These are phyloP conservation scores for Drosophila persimilis DNA, from an alignment of 1,140 invertebrate species.

Conservation along the genomic window DNA sequence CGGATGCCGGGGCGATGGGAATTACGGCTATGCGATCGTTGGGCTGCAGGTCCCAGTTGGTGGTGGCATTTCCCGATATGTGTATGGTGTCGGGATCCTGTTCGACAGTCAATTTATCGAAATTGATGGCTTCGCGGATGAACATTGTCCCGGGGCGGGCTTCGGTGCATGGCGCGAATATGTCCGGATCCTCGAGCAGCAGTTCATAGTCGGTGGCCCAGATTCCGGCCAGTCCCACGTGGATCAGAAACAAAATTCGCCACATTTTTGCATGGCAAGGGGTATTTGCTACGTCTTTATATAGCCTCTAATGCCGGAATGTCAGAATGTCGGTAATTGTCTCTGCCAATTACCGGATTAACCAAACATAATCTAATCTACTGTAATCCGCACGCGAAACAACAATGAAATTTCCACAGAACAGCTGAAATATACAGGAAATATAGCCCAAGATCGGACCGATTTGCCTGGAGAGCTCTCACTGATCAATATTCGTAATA, in stretches of 20 bases:
- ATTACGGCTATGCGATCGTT: slow-evolving; percentile 48
- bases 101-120: slow-evolving; percentile 6
- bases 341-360: slow-evolving; percentile 34
- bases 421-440: not conserved
- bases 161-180: slow-evolving; percentile 43
- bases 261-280: slow-evolving; percentile 35
- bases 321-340: not conserved
- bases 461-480: too few relatives aligned
- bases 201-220: slow-evolving; percentile 43
- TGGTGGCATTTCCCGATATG: slow-evolving; percentile 23
- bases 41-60: slow-evolving; percentile 47
- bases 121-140: slow-evolving; percentile 14
- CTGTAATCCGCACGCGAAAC: slow-evolving; percentile 18
- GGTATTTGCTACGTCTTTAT: slow-evolving; percentile 6
- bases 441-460: not conserved
- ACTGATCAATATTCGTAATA: too few relatives aligned
- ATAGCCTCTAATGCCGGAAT: slow-evolving; percentile 18
- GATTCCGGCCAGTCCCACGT: slow-evolving; percentile 2
- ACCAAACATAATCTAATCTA: slow-evolving; percentile 35
- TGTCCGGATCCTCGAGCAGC: slow-evolving; percentile 47
- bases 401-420: not conserved
- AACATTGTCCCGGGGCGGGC: slow-evolving; percentile 19
- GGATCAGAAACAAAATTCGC: slow-evolving; percentile 18
- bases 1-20: too few relatives aligned
- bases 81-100: slow-evolving; percentile 29